A percentile compares a stretch with the other conserved stretches of the same genome.
Conservation (phyloP, 2,888 invertebrate species). For the Drosophila mettleri region DNA sequence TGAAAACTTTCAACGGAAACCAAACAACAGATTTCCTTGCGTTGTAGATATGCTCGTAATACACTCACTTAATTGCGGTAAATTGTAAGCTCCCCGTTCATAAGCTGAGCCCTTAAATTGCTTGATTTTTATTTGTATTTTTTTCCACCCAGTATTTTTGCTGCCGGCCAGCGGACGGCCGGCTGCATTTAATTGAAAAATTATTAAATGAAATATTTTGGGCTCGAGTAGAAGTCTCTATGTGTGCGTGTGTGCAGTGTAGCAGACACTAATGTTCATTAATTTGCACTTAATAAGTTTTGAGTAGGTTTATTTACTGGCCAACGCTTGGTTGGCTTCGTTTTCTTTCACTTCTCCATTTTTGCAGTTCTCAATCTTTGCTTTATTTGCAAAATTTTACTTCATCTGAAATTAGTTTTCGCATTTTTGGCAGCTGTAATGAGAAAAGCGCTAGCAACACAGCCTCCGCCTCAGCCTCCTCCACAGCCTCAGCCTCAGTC, state of each 20-base stretch:
- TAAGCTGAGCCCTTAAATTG: constrained; percentile 35
- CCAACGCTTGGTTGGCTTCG: constrained; percentile 21
- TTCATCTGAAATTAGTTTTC: constrained; percentile 71
- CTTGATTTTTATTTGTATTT: constrained; percentile 11
- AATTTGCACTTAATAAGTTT: constrained; percentile 80
- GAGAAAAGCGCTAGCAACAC: constrained; percentile 10
- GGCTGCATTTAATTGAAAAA: constrained; percentile 81
- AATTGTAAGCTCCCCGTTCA: constrained; percentile 57
- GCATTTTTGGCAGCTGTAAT: constrained; percentile 51
- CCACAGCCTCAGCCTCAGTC: background rate
- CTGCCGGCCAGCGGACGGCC: constrained; percentile 53
- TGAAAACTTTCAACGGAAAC: background rate
- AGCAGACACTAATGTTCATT: constrained; percentile 76
- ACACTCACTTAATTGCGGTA: constrained; percentile 65
- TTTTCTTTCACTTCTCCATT: constrained; percentile 3
- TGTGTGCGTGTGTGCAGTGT: constrained; percentile 35
- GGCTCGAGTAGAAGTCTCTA: constrained; percentile 23
- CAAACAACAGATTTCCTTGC: constrained; percentile 4
- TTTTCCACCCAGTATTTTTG: background rate
- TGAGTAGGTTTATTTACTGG: constrained; percentile 67
- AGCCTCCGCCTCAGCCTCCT: constrained; percentile 1
- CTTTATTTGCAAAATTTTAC: constrained; percentile 49
- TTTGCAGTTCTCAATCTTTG: constrained; percentile 21
- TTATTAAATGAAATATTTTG: constrained; percentile 76
- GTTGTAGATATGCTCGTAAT: constrained; percentile 48